Conservation (phyloP, 2,797 vertebrate genomes). For the Typhlichthys subterraneus region DNA sequence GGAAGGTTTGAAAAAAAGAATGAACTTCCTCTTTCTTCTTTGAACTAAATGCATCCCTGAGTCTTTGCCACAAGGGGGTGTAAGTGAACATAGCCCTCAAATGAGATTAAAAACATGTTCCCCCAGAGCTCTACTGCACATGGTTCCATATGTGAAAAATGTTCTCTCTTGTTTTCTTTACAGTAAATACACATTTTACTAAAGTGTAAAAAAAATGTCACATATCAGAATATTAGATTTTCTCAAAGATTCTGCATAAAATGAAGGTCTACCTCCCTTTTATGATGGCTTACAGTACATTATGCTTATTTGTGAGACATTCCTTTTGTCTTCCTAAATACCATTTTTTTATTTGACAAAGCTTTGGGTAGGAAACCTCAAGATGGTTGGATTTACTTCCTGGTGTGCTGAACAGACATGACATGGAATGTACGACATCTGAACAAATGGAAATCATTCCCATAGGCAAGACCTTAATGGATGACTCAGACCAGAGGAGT, state of each 20-base stretch:
- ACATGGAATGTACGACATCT: conserved; percentile 64
- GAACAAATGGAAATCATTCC: conserved; percentile 69
- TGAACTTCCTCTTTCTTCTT: background rate
- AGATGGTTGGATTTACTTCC: conserved; percentile 42
- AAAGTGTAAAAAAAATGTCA: conserved; percentile 4
- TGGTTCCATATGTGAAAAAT: conserved; percentile 52
- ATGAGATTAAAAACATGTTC: conserved; percentile 60
- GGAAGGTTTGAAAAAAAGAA: no score
- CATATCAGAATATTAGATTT: conserved; percentile 3
- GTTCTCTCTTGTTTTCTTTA: conserved; percentile 40
- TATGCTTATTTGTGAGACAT: background rate
- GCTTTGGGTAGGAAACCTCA: conserved; percentile 14
- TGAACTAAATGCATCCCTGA: background rate
- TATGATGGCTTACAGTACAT: background rate
- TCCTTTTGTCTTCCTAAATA: background rate
- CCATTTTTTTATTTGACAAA: conserved; percentile 9
- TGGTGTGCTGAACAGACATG: conserved; percentile 51
- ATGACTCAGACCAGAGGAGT: conserved; percentile 52
- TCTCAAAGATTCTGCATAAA: conserved; percentile 1
- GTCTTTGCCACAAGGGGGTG: conserved; percentile 72
- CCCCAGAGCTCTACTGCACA: conserved; percentile 47
- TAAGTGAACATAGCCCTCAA: conserved; percentile 38
- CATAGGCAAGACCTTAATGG: conserved; percentile 36
- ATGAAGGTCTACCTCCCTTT: background rate
- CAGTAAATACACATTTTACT: conserved; percentile 17